phyloP scores from a whole-genome alignment of 1,140 invertebrate species.

The Hypothenemus hampei region DNA sequence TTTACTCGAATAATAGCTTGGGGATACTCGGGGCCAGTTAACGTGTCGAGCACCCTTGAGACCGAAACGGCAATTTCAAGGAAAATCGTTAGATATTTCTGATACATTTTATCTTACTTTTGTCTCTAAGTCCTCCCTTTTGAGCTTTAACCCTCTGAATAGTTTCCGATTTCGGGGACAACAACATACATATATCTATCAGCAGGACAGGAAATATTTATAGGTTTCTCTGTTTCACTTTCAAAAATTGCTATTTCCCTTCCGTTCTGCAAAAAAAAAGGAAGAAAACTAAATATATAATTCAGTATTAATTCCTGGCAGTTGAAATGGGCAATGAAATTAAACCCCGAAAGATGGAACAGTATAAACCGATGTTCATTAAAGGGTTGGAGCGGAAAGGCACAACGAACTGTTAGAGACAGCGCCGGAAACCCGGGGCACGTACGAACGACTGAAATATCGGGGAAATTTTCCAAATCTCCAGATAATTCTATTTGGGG shows the following conservation, averaged over 20 bases:
- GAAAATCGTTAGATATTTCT: conserved; percentile 32
- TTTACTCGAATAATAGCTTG: conserved; percentile 27
- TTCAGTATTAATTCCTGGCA: conserved; percentile 28
- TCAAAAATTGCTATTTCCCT: neutral
- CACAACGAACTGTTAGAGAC: conserved; percentile 23
- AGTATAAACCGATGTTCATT: conserved; percentile 32
- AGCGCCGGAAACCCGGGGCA: conserved; percentile 22
- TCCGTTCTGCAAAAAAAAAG: neutral
- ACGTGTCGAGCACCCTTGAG: conserved; percentile 32
- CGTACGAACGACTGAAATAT: conserved; percentile 24
- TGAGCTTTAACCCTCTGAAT: conserved; percentile 12
- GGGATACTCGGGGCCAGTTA: conserved; percentile 31
- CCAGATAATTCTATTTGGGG: conserved; percentile 8
- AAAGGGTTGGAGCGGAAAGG: conserved; percentile 23
- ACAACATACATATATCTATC: no score
- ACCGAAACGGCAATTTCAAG: conserved; percentile 28
- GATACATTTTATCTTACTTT: conserved; percentile 30
- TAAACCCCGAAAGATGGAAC: conserved; percentile 33
- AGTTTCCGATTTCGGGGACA: conserved; percentile 7
- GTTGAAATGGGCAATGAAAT: conserved; percentile 33
- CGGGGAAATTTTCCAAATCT: conserved; percentile 18
- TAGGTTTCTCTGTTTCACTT: neutral
- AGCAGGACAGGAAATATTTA: neutral
- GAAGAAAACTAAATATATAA: conserved; percentile 22
- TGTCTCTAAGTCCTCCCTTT: conserved; percentile 25